These are phyloP conservation scores for Polypedilum vanderplanki DNA, from an alignment of 1,140 invertebrate genomes.

Conservation along the genomic window DNA sequence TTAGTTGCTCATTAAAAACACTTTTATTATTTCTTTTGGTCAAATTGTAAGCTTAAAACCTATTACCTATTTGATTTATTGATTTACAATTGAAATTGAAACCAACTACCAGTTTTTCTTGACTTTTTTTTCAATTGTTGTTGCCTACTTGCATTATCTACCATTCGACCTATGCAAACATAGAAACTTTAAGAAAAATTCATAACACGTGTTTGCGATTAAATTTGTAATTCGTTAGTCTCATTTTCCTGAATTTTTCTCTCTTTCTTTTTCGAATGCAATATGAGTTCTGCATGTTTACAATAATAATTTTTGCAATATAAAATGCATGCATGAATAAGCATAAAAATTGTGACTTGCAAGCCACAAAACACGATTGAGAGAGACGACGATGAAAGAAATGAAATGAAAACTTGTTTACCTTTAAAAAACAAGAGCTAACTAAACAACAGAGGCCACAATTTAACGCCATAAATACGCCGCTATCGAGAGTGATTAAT, in stretches of 20 bases:
- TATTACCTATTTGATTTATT: background rate
- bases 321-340: background rate
- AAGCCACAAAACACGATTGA: background rate
- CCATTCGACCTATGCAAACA: background rate
- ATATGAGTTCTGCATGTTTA: conserved; percentile 6
- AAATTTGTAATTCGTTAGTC: background rate
- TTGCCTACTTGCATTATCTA: background rate
- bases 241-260: background rate
- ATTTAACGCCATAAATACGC: background rate
- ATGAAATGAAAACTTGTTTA: conserved; percentile 6
- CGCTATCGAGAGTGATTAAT: conserved; percentile 10
- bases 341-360: conserved; percentile 11
- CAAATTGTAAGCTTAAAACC: too few species aligned
- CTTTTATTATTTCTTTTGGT: too few species aligned
- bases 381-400: background rate
- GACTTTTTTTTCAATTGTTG: background rate
- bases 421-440: background rate
- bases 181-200: background rate
- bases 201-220: conserved; percentile 16
- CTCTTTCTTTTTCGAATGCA: background rate
- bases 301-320: conserved; percentile 1
- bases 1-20: too few species aligned
- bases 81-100: conserved; percentile 19
- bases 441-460: background rate
- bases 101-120: background rate